A percentile compares a stretch with the other conserved stretches of the same genome.
phyloP scores from a whole-genome alignment of 2,888 invertebrate species.

The Molorchus minor region DNA sequence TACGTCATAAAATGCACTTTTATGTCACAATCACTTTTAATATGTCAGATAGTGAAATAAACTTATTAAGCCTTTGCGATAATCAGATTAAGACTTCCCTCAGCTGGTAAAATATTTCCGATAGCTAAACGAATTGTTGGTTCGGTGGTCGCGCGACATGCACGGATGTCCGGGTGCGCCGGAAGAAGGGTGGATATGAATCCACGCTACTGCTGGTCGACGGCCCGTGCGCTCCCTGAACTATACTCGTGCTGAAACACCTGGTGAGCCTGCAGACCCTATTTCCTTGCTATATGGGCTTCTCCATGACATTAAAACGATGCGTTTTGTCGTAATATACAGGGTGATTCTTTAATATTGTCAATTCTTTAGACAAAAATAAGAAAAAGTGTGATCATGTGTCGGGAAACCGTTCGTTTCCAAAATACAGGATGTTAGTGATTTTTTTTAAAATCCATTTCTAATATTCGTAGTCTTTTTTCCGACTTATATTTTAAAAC shows the following conservation, averaged over 20 bases:
- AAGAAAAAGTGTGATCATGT: too few relatives aligned
- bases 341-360: too few relatives aligned
- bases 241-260: slow-evolving; percentile 37
- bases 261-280: slow-evolving; percentile 29
- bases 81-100: not conserved
- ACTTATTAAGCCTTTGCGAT: not conserved
- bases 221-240: slow-evolving; percentile 32
- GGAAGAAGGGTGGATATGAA: slow-evolving; percentile 57
- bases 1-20: too few relatives aligned
- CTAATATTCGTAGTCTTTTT: too few relatives aligned
- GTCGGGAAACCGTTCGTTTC: too few relatives aligned
- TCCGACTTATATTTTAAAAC: too few relatives aligned
- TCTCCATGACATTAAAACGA: not conserved
- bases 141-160: slow-evolving; percentile 53
- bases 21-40: not conserved
- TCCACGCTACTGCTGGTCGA: slow-evolving; percentile 45
- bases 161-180: slow-evolving; percentile 57
- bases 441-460: too few relatives aligned
- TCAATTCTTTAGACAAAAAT: too few relatives aligned
- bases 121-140: slow-evolving; percentile 43
- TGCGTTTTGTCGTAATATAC: too few relatives aligned
- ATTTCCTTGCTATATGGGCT: slow-evolving; percentile 15
- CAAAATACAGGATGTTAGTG: too few relatives aligned
- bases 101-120: slow-evolving; percentile 30
- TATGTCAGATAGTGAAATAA: not conserved